These are phyloP conservation scores for Oryzias melastigma DNA, from an alignment of 2,113 vertebrate genomes.

Conservation along the genomic window DNA sequence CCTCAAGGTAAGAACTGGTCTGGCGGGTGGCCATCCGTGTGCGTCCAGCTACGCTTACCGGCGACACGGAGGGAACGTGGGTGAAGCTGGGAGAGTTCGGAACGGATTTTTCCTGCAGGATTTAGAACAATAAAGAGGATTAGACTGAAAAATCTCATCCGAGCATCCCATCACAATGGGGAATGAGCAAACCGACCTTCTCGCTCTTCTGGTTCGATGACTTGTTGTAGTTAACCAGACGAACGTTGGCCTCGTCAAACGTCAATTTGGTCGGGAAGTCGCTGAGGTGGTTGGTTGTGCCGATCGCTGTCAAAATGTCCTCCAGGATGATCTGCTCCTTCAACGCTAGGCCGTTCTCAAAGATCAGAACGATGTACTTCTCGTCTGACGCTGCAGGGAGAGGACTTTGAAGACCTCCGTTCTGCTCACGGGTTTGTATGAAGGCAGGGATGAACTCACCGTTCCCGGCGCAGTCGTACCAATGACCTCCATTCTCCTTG, in stretches of 20 bases:
- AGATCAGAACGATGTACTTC: slow-evolving; percentile 94
- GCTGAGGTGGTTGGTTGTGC: slow-evolving; percentile 81
- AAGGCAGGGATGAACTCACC: slow-evolving; percentile 73
- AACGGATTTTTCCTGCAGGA: slow-evolving; percentile 24
- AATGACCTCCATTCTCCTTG: slow-evolving; percentile 77
- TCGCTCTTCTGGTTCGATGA: slow-evolving; percentile 82
- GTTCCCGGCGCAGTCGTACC: slow-evolving; percentile 85
- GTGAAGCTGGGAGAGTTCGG: slow-evolving; percentile 6
- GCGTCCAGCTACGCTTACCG: slow-evolving; percentile 38
- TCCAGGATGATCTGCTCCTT: slow-evolving; percentile 88
- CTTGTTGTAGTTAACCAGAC: slow-evolving; percentile 93
- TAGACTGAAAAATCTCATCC: not conserved
- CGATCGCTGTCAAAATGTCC: slow-evolving; percentile 88
- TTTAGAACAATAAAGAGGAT: not conserved
- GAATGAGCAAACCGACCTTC: slow-evolving; percentile 54
- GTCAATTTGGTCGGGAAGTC: slow-evolving; percentile 87
- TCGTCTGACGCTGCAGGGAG: slow-evolving; percentile 83
- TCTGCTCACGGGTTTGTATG: not conserved
- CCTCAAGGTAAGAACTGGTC: slow-evolving; percentile 47
- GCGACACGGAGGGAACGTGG: not conserved
- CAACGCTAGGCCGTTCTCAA: slow-evolving; percentile 86
- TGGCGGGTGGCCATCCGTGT: slow-evolving; percentile 76
- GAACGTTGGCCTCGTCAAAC: slow-evolving; percentile 92
- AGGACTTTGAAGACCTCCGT: not conserved
- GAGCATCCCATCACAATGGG: too few species aligned